These are phyloP conservation scores for Clamator glandarius DNA, from an alignment of 2,797 vertebrate species.

Conservation along the genomic window DNA sequence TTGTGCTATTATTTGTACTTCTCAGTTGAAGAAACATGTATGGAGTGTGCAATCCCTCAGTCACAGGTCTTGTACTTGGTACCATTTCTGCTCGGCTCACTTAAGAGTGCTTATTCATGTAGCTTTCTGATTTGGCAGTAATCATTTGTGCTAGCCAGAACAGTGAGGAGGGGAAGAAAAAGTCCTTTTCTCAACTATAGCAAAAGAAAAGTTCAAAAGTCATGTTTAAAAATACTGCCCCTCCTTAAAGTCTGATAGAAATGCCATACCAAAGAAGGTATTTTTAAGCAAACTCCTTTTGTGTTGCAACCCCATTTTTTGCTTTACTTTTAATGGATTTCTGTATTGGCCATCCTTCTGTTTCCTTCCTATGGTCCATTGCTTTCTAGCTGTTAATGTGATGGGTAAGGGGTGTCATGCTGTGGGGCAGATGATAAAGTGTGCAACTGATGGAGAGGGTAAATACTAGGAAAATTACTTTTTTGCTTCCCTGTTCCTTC, in stretches of 20 bases:
- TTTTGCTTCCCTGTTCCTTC: neutral
- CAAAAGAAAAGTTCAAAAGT: neutral
- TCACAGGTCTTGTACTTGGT: neutral
- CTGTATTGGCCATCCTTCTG: neutral
- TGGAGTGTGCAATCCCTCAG: accelerated
- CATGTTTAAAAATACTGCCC: neutral
- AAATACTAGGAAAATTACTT: neutral
- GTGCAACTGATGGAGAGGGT: neutral
- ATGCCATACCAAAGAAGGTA: neutral
- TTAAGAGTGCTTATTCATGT: neutral
- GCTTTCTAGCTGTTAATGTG: neutral
- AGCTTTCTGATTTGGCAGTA: neutral
- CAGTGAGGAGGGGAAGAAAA: neutral
- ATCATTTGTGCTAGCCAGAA: neutral
- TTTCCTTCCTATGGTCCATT: neutral
- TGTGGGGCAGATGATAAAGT: neutral
- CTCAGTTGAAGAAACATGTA: accelerated
- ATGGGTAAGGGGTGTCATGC: neutral
- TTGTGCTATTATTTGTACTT: neutral
- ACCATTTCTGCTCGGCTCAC: neutral
- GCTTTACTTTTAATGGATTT: neutral
- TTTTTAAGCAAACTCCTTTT: neutral
- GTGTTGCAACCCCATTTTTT: neutral
- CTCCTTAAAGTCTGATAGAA: neutral
- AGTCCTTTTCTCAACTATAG: neutral